Evolutionary conservation across 2,888 invertebrate genomes (phyloP), one percentile per base, ranked within the genome.

Genomic region (Argynnis bischoffii): DNA sequence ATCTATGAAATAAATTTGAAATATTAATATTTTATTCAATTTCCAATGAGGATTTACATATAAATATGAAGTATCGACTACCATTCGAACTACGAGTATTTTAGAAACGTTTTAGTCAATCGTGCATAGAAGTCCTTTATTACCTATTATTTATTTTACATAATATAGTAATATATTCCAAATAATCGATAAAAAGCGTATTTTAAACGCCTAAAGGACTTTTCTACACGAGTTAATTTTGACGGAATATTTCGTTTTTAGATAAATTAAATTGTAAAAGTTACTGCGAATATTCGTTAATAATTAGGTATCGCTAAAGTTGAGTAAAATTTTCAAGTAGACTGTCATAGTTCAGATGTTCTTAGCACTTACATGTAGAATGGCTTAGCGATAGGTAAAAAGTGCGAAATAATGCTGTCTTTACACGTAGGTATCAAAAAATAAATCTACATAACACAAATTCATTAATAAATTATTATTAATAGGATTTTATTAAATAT

Each of bases 311-410:
- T 55, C 15, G 63, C 61, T 61, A 47, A 51, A 50, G 53, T 50
- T 63, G 55, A 35, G 57, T 54, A 56, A 57, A 47, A 54, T 57
- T 41, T 50, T 65, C 64, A 63, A 46, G 67, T 70, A 70, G 64
- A 48, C 64, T 26, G 64, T 63, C 53, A 63, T 67, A 71, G 69
- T 64, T 67, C 64, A 21, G 18, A 64, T 69, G 26, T 26, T 66
- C 63, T 53, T 61, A 66, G 66, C 55, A 59, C n/a, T 53, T 14
- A 55, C 60, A 50, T 54, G 57, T 51, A 53, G 60, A 50, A 66
- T 61, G 55, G 50, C 60, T 55, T 61, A 60, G 61, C 60, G 66
- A 66, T 66, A 61, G 41, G 60, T 48, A 16, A 31, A 18, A 53
- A 61, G 41, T 51, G 50, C 41, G 35, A 53, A 15, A 18, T 61